A percentile compares a stretch with the other conserved stretches of the same genome.
These are phyloP conservation scores for Xenopus petersii DNA, from an alignment of 2,797 vertebrate species.

Conservation along the genomic window DNA sequence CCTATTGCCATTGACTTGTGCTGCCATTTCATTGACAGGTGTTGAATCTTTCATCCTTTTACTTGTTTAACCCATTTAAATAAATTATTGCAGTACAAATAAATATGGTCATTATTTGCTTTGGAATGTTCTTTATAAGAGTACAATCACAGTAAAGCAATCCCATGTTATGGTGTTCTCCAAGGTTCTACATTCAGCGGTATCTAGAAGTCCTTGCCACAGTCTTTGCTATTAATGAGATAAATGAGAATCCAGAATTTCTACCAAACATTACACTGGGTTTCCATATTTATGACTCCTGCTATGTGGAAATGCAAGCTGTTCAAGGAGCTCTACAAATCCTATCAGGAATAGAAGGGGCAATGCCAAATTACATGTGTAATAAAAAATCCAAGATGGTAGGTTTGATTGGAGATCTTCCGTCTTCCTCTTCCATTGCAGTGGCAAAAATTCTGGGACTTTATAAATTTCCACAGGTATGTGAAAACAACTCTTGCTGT, in stretches of 20 bases:
- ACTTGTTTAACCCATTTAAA: too few relatives aligned
- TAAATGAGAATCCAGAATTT: constrained; percentile 16
- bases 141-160: too few relatives aligned
- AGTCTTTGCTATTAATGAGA: constrained; percentile 22
- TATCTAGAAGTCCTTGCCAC: constrained; percentile 28
- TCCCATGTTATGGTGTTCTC: too few relatives aligned
- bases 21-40: too few relatives aligned
- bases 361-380: constrained; percentile 27
- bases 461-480: background rate
- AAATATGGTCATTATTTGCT: too few relatives aligned
- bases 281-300: constrained; percentile 29
- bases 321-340: constrained; percentile 10
- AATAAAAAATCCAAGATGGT: background rate
- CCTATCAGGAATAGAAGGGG: background rate
- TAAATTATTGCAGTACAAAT: too few relatives aligned
- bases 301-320: constrained; percentile 8
- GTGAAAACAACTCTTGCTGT: too few relatives aligned
- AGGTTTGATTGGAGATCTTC: background rate
- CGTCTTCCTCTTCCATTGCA: background rate
- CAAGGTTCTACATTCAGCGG: background rate
- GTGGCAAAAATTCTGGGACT: background rate
- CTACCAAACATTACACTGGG: constrained; percentile 28
- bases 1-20: too few relatives aligned
- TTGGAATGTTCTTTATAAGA: too few relatives aligned
- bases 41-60: too few relatives aligned